Conservation (phyloP, 2,888 invertebrate genomes). For the Amorpha juglandis region DNA sequence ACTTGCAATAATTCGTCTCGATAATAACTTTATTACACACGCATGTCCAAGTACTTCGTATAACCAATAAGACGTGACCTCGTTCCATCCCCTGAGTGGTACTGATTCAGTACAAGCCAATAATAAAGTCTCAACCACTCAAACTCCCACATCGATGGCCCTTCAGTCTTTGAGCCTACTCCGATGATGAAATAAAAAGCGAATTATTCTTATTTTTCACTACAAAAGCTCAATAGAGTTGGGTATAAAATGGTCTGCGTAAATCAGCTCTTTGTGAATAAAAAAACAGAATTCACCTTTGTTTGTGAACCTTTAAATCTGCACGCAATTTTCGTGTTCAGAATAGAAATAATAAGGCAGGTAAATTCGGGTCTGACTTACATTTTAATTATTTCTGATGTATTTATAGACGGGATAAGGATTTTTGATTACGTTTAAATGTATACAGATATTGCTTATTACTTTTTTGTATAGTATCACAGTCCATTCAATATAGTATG, state of each 20-base stretch:
- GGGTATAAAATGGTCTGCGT: conserved; percentile 54
- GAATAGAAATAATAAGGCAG: conserved; percentile 32
- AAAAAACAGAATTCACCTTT: conserved; percentile 64
- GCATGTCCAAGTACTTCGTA: conserved; percentile 25
- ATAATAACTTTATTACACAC: conserved; percentile 26
- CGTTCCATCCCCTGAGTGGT: conserved; percentile 67
- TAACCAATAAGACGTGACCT: conserved; percentile 60
- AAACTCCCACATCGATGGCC: conserved; percentile 70
- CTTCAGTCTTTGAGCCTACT: conserved; percentile 71
- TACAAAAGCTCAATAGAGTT: conserved; percentile 59
- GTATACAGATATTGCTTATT: too few species aligned
- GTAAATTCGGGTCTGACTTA: conserved; percentile 4
- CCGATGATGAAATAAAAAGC: conserved; percentile 74
- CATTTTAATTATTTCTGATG: not conserved
- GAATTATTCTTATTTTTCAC: conserved; percentile 76
- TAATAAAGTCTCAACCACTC: conserved; percentile 76
- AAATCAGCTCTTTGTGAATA: conserved; percentile 55
- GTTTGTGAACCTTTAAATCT: conserved; percentile 39
- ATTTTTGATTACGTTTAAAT: too few species aligned
- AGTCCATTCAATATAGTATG: too few species aligned
- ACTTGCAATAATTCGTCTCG: conserved; percentile 25
- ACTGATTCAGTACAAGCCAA: conserved; percentile 70
- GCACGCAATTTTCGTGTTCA: conserved; percentile 25
- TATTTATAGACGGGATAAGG: not conserved
- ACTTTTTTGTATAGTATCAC: too few species aligned